Base-by-base conservation (phyloP, 2,888 invertebrate genomes). In the Rhyacophila evoluta region DNA sequence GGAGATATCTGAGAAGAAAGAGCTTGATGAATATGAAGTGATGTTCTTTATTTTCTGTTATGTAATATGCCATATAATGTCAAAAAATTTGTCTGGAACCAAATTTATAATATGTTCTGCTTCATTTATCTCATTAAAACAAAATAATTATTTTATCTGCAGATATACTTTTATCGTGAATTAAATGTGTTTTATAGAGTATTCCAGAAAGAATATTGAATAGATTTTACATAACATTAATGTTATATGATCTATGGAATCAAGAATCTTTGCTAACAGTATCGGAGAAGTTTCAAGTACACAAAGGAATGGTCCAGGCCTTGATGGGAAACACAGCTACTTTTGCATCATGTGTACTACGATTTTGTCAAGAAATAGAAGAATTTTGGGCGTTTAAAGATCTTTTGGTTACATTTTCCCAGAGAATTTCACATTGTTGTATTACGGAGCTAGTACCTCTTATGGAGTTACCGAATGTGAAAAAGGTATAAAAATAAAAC, bases 391-490 rank as follows among this genome's bases (percentile, higher is more conserved):
- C 94, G 41, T 97, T 94, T 86, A 90, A 92, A 29, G 92, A 95
- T 82, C 88, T 98, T 81, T 89, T 99, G 77, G 91, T 88, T 25
- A 92, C 92, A 81, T 93, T 98, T 85, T 92, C 94, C 33, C 90
- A 92, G 83, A 91, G 94, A 79, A 90, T 98, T 83, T 92, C 94
- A 81, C 93, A 95, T 85, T 97, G 97, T 86, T 95, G 95, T 78
- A 92, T 94, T 8, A 89, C 91, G 0, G 97, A 97, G 83, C 88
- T 98, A 75, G 88, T 93, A 36, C 93, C 94, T 10, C 89, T 99
- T 19, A 92, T 98, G 93, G 95, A 97, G 83, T 90, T 98, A 83
- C 98, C 98, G 1, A 92, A 93, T 19, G 97, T 98, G 1, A 96
- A 95, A 89, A 93, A 94, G 88, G 94, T 94, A 86, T 85, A n/a